These are phyloP conservation scores for Choristoneura rosaceana DNA, from an alignment of 2,888 invertebrate species.

Conservation along the genomic window DNA sequence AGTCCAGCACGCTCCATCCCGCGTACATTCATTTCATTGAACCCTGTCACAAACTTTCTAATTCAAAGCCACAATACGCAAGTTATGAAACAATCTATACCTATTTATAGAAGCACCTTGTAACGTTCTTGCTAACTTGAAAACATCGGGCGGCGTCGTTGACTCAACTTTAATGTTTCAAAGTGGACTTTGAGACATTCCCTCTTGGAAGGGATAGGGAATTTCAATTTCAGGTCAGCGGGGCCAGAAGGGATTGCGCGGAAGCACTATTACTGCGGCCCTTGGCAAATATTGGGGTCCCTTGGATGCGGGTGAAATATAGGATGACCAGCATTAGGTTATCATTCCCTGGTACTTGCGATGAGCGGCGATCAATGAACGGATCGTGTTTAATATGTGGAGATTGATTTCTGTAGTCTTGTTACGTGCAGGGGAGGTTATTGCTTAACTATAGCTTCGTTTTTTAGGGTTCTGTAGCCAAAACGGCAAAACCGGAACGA, in stretches of 20 bases:
- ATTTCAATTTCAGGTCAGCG: constrained; percentile 53
- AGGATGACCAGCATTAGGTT: constrained; percentile 41
- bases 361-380: constrained; percentile 19
- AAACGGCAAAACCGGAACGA: too few relatives aligned
- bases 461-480: too few relatives aligned
- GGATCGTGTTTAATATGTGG: neutral
- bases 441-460: too few relatives aligned
- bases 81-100: neutral
- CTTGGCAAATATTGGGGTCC: constrained; percentile 51
- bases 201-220: constrained; percentile 47
- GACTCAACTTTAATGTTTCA: constrained; percentile 44
- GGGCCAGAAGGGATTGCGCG: constrained; percentile 50
- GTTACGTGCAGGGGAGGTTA: neutral
- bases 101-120: constrained; percentile 3
- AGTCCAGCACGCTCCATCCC: too few relatives aligned
- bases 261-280: constrained; percentile 51
- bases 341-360: constrained; percentile 40
- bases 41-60: neutral
- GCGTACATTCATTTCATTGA: neutral
- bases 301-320: constrained; percentile 50
- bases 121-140: constrained; percentile 22
- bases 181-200: constrained; percentile 43
- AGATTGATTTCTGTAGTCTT: neutral
- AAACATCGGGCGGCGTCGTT: constrained; percentile 39
- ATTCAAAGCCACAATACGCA: neutral